phyloP scores from a whole-genome alignment of 2,797 vertebrate species.

The Lithobates sylvaticus region DNA sequence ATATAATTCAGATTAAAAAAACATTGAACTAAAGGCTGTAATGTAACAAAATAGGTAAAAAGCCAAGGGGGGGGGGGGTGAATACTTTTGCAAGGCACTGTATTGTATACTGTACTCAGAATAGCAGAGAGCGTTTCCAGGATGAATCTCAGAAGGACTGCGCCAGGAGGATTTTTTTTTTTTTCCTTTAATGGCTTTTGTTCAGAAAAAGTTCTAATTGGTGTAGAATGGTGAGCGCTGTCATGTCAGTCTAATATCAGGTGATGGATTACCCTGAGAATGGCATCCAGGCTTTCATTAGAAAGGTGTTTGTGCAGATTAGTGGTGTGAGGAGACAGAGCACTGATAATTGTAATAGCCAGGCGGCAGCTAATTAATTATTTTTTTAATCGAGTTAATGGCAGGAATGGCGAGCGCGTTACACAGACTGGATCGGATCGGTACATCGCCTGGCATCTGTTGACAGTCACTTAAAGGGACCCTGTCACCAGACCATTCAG shows the following conservation, averaged over 20 bases:
- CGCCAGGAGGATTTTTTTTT: neutral
- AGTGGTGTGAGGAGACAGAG: slow-evolving; percentile 40
- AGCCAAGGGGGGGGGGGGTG: too few species aligned
- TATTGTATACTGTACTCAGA: too few species aligned
- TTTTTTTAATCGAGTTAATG: slow-evolving; percentile 59
- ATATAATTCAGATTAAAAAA: too few species aligned
- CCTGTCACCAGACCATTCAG: too few species aligned
- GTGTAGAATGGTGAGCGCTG: slow-evolving; percentile 25
- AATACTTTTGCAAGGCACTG: too few species aligned
- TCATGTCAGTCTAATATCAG: slow-evolving; percentile 49
- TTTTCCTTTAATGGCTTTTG: slow-evolving; percentile 26
- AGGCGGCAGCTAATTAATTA: slow-evolving; percentile 54
- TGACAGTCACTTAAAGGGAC: too few species aligned
- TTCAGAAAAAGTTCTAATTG: slow-evolving; percentile 47
- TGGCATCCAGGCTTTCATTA: slow-evolving; percentile 51
- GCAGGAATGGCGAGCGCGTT: neutral
- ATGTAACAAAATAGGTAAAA: too few species aligned
- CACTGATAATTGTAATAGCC: slow-evolving; percentile 55
- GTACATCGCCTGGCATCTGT: slow-evolving; percentile 1
- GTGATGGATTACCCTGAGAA: slow-evolving; percentile 56
- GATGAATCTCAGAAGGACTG: slow-evolving; percentile 6
- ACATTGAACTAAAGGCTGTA: too few species aligned
- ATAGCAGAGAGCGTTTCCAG: neutral
- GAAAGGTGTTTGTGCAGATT: slow-evolving; percentile 60
- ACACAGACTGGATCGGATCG: slow-evolving; percentile 6